Conservation (phyloP, 2,888 invertebrate species). For the Laothoe populi region DNA sequence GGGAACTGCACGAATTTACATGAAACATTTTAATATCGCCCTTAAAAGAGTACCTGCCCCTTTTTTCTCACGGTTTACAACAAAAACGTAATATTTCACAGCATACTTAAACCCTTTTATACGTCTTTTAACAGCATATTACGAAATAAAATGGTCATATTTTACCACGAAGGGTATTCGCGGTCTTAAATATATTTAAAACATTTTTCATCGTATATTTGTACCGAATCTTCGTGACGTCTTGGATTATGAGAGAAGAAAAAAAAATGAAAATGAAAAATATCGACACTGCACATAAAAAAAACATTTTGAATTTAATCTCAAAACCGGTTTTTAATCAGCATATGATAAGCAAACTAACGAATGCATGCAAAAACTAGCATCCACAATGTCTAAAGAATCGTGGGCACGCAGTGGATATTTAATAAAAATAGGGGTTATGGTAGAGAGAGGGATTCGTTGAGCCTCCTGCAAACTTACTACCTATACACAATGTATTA, state of each 20-base stretch:
- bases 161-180: not conserved
- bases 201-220: not conserved
- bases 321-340: no score
- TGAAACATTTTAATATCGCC: constrained; percentile 83
- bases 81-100: constrained; percentile 64
- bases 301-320: no score
- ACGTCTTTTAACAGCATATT: constrained; percentile 40
- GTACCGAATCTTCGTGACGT: not conserved
- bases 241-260: not conserved
- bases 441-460: no score
- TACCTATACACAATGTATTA: no score
- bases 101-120: constrained; percentile 55
- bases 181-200: not conserved
- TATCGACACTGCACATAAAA: no score
- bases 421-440: no score
- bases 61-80: constrained; percentile 79
- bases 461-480: no score
- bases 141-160: constrained; percentile 26
- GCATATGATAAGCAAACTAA: no score
- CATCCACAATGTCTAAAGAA: no score
- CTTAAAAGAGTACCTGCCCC: constrained; percentile 66
- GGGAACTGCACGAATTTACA: constrained; percentile 73
- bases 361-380: no score
- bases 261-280: not conserved
- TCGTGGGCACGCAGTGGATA: no score